Percentiles rank a stretch among this genome's conserved stretches.
Evolutionary conservation across 2,888 invertebrate genomes (phyloP).

Genomic region (Rosalia funebris): DNA sequence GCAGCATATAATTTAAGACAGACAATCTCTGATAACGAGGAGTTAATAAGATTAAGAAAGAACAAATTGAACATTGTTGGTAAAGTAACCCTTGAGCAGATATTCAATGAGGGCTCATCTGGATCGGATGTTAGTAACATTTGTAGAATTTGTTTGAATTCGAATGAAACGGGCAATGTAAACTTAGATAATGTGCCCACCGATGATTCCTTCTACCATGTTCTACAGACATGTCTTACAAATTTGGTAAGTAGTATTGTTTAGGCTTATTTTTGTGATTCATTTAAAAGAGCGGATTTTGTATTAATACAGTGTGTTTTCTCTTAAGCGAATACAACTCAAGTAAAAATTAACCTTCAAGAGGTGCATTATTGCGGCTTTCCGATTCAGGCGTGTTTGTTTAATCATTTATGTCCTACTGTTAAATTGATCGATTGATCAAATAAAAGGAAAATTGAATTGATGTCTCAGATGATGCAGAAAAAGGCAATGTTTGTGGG

Average conservation of each 20-base stretch:
- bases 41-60: background rate
- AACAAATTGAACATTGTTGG: background rate
- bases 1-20: background rate
- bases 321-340: too few species aligned
- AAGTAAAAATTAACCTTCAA: too few species aligned
- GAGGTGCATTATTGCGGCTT: too few species aligned
- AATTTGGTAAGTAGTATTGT: constrained; percentile 3
- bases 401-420: too few species aligned
- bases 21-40: background rate
- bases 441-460: too few species aligned
- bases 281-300: too few species aligned
- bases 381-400: too few species aligned
- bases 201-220: background rate
- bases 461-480: too few species aligned
- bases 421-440: too few species aligned
- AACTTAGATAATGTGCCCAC: background rate
- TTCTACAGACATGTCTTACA: background rate
- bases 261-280: background rate
- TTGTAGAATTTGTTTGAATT: constrained; percentile 11
- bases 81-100: background rate
- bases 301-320: too few species aligned
- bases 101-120: background rate
- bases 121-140: background rate
- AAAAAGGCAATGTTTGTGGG: too few species aligned
- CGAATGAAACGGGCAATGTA: background rate